phyloP scores from a whole-genome alignment of 1,140 invertebrate genomes.

The Trichonephila inaurata region DNA sequence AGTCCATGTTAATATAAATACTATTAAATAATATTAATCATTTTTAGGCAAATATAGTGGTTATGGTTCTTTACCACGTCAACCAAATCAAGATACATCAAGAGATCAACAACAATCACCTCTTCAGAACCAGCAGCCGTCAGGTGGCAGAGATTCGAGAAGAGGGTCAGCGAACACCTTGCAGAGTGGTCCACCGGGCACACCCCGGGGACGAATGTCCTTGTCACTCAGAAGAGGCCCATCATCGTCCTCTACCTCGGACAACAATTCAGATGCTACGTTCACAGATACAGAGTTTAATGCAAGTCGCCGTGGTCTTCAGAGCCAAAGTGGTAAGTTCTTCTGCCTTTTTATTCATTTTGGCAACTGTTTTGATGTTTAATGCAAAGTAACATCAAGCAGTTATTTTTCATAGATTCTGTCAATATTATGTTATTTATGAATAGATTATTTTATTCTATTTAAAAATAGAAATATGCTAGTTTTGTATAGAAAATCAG shows the following conservation, averaged over 20 bases:
- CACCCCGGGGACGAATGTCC: constrained; percentile 48
- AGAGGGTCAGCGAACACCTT: constrained; percentile 33
- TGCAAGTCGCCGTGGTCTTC: constrained; percentile 30
- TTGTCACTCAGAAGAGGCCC: constrained; percentile 73
- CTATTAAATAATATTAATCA: not conserved
- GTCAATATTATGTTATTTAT: no score
- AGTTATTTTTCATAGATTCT: no score
- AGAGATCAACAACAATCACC: constrained; percentile 1
- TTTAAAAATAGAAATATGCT: no score
- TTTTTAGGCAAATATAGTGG: constrained; percentile 56
- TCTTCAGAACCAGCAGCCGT: not conserved
- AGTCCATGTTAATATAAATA: no score
- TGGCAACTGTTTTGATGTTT: no score
- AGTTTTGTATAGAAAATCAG: no score
- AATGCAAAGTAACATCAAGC: no score
- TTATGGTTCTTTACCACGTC: constrained; percentile 61
- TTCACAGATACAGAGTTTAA: constrained; percentile 76
- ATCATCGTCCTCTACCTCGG: constrained; percentile 77
- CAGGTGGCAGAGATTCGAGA: not conserved
- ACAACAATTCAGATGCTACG: constrained; percentile 77
- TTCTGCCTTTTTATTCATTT: no score
- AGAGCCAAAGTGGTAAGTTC: constrained; percentile 71
- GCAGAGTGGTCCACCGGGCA: not conserved
- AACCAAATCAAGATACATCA: constrained; percentile 10
- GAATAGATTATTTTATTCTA: no score